phyloP scores from a whole-genome alignment of 92 coral and sea anemone genomes.

The Desmophyllum pertusum region DNA sequence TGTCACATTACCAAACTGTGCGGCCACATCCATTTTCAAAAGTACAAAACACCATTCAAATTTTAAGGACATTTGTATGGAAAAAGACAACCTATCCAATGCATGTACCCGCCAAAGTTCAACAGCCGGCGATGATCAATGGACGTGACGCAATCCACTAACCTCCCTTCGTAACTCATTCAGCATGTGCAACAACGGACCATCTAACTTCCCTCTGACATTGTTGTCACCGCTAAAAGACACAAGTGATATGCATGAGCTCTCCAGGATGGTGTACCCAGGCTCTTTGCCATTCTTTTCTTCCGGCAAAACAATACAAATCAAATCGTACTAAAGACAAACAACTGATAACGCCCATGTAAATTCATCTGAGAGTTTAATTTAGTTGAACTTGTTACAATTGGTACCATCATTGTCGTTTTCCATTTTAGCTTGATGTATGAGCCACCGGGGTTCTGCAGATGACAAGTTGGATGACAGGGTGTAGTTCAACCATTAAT shows the following conservation, averaged over 20 bases:
- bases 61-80: neutral
- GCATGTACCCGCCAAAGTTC: neutral
- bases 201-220: slow-evolving; percentile 65
- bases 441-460: neutral
- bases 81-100: neutral
- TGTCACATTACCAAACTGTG: too few relatives aligned
- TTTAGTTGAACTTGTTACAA: neutral
- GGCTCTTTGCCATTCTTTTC: too few relatives aligned
- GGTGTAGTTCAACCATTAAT: neutral
- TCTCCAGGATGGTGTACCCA: neutral
- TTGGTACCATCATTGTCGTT: neutral
- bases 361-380: neutral
- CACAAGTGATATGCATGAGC: neutral
- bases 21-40: too few relatives aligned
- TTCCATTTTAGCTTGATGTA: neutral
- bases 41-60: too few relatives aligned
- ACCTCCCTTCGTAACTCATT: slow-evolving; percentile 66
- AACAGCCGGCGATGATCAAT: too few relatives aligned
- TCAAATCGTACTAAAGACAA: neutral
- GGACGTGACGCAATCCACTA: slow-evolving; percentile 3
- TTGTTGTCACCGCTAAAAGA: slow-evolving; percentile 40
- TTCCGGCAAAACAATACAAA: neutral
- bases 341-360: neutral
- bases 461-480: neutral
- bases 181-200: slow-evolving; percentile 60